phyloP scores from a whole-genome alignment of 2,113 vertebrate species.

The Chaetops frenatus region DNA sequence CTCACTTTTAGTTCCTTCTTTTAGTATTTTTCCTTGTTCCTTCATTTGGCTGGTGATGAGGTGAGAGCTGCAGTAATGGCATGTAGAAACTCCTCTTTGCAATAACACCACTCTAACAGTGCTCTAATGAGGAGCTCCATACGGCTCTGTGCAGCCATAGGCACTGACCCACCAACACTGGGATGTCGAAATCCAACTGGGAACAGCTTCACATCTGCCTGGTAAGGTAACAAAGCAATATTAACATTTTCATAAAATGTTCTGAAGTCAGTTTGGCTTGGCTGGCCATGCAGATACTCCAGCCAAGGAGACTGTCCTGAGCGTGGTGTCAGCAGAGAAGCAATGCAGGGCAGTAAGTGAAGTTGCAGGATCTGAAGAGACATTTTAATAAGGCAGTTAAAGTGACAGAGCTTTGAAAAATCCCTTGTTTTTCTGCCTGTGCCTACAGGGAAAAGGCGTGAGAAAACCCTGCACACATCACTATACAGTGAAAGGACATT shows the following conservation, averaged over 20 bases:
- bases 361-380: background rate
- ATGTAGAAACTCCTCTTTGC: background rate
- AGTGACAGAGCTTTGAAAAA: background rate
- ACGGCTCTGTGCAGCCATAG: background rate
- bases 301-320: constrained; percentile 47
- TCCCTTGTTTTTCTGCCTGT: background rate
- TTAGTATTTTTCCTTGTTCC: background rate
- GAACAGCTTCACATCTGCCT: constrained; percentile 14
- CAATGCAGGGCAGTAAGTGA: background rate
- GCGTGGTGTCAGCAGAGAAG: background rate
- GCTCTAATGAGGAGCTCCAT: background rate
- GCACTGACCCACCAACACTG: background rate
- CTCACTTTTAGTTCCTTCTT: background rate
- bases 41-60: background rate
- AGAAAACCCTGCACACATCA: background rate
- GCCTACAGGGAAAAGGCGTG: background rate
- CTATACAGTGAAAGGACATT: too few relatives aligned
- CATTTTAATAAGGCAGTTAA: background rate
- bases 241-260: constrained; percentile 33
- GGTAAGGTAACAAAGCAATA: constrained; percentile 22
- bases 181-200: background rate
- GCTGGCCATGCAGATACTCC: background rate
- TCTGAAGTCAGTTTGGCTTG: constrained; percentile 50
- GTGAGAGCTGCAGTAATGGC: background rate
- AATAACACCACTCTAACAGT: background rate